Conservation (phyloP, 2,797 vertebrate species). For the Zalophus californianus region DNA sequence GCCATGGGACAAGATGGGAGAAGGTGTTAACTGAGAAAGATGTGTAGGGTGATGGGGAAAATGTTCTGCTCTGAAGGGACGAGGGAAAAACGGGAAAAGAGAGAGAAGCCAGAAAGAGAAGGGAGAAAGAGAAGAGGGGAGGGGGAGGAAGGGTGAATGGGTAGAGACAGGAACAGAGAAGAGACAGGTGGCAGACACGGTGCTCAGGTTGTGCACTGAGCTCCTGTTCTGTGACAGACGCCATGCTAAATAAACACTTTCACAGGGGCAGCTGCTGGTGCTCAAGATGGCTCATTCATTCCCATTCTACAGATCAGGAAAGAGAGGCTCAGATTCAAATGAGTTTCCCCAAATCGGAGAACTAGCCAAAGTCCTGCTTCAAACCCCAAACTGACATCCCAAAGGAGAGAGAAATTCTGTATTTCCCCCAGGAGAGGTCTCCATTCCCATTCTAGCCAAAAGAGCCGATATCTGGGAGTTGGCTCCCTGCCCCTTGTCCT, state of each 20-base stretch:
- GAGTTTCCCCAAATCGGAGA: not conserved
- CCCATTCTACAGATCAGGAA: not conserved
- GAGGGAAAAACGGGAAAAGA: not conserved
- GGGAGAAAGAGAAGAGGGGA: not conserved
- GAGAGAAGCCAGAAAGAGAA: not conserved
- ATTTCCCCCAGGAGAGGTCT: not conserved
- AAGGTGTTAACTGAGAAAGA: not conserved
- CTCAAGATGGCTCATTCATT: not conserved
- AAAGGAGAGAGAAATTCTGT: not conserved
- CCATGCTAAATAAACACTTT: not conserved
- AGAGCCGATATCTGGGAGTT: not conserved
- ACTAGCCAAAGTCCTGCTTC: not conserved
- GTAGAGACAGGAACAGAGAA: not conserved
- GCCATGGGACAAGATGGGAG: not conserved
- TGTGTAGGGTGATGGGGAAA: not conserved
- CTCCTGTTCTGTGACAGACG: not conserved
- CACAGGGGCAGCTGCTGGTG: rapidly evolving
- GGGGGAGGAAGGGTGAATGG: too few species aligned
- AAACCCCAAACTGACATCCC: too few species aligned
- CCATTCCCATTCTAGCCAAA: too few species aligned
- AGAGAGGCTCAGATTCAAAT: not conserved
- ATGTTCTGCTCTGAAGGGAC: rapidly evolving
- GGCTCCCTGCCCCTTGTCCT: not conserved
- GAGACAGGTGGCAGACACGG: too few species aligned
- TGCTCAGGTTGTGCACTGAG: rapidly evolving